phyloP scores from a whole-genome alignment of 2,888 invertebrate species.

The Acanthosepion lycidas region DNA sequence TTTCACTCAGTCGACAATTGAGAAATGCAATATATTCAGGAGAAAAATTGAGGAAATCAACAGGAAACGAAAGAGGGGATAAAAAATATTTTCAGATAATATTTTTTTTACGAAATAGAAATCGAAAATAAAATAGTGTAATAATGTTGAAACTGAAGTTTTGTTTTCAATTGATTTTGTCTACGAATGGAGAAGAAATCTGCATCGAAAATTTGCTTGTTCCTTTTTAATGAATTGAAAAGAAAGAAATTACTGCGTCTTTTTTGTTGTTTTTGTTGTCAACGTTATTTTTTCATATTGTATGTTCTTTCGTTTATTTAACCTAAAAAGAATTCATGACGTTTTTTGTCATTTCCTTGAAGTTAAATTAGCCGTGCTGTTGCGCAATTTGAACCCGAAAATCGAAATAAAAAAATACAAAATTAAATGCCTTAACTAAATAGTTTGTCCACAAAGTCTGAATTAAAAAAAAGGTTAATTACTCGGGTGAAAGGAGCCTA shows the following conservation, averaged over 20 bases:
- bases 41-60: neutral
- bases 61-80: neutral
- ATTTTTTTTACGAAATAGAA: neutral
- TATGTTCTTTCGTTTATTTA: neutral
- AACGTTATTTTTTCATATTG: neutral
- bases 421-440: neutral
- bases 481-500: neutral
- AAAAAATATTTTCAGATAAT: neutral
- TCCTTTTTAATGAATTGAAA: neutral
- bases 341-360: neutral
- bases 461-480: neutral
- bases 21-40: neutral
- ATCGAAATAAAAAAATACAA: neutral
- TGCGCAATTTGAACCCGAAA: neutral
- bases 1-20: neutral
- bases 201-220: neutral
- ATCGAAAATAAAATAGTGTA: neutral
- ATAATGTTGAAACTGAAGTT: neutral
- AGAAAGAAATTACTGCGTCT: neutral
- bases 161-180: neutral
- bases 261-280: neutral
- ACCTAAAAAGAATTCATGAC: neutral
- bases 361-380: neutral
- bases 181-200: neutral
- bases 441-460: neutral